Conservation (phyloP, 2,888 invertebrate genomes). For the Clitarchus hookeri region DNA sequence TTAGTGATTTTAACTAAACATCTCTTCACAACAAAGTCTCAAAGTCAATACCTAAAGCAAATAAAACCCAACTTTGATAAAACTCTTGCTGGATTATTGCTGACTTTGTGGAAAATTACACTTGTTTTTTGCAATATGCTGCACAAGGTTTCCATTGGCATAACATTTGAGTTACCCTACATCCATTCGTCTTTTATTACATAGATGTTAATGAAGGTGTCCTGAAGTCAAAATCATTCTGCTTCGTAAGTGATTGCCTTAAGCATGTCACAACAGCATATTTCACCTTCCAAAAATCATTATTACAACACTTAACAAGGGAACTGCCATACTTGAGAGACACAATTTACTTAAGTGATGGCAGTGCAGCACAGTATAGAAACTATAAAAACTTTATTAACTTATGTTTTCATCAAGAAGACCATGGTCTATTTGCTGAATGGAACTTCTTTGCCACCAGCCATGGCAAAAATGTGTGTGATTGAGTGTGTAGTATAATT, state of each 20-base stretch:
- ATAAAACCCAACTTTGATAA: too few relatives aligned
- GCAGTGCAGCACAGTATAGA: too few relatives aligned
- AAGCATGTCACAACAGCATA: constrained; percentile 5
- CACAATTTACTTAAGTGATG: constrained; percentile 19
- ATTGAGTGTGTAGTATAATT: not conserved
- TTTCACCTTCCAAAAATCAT: constrained; percentile 3
- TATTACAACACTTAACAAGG: not conserved
- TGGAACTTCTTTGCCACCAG: constrained; percentile 17
- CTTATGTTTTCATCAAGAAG: too few relatives aligned
- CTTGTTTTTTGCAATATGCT: too few relatives aligned
- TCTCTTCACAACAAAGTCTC: not conserved
- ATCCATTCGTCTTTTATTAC: constrained; percentile 30
- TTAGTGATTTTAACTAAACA: constrained; percentile 17
- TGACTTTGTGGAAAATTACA: not conserved
- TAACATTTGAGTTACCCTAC: constrained; percentile 26
- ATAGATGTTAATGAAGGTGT: not conserved
- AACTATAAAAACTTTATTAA: too few relatives aligned
- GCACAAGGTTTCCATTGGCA: not conserved
- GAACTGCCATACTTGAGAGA: constrained; percentile 11
- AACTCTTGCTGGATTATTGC: not conserved
- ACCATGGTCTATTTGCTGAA: too few relatives aligned
- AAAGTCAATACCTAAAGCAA: not conserved
- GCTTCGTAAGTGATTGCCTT: constrained; percentile 1
- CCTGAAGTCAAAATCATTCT: constrained; percentile 19
- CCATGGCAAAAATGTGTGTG: constrained; percentile 12